Evolutionary conservation across 2,888 invertebrate species (phyloP), one percentile per base, ranked within the genome.

Genomic region (Amphipyra berbera): DNA sequence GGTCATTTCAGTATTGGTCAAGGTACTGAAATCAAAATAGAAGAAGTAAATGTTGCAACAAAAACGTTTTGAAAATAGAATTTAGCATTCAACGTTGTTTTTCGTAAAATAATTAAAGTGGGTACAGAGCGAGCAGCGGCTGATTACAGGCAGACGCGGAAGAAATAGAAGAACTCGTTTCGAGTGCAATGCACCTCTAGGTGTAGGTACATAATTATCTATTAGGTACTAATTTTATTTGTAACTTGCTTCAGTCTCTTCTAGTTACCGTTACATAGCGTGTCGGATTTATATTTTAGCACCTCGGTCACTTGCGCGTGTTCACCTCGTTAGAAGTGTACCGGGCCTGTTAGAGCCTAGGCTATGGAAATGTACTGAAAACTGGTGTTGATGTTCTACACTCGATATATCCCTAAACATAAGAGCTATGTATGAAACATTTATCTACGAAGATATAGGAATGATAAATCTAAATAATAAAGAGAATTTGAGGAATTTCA

Each of bases 241-340:
- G 21, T 45, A 33, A 33, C 50, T 12, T 7, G 15, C 5, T 15
- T 5, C 27, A 30, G 53, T 63, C 52, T 44, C 38, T 56, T 63
- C 56, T n/a, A 71, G 46, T 47, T 50, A 13, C 72, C 63, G 73
- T 76, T 74, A 67, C 0, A 41, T n/a, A n/a, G n/a, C 6, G 33
- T 46, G 40, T 56, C 42, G 9, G 44, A 54, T 56, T 50, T 61
- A 63, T 68, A 65, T 70, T 81, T 84, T 83, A 82, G 68, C 79
- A 79, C 78, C 74, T 81, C 52, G 55, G 62, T 70, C 50, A 61
- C 54, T 44, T n/a, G 66, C 54, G 67, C 76, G 69, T 75, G 82
- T 69, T 56, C 65, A 56, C 73, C 81, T 82, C 65, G 76, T 84
- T 85, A 85, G 82, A 60, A 30, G 30, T 69, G 41, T 40, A 55